Conservation (phyloP, 2,888 invertebrate genomes). For the Phymatocera aterrima region DNA sequence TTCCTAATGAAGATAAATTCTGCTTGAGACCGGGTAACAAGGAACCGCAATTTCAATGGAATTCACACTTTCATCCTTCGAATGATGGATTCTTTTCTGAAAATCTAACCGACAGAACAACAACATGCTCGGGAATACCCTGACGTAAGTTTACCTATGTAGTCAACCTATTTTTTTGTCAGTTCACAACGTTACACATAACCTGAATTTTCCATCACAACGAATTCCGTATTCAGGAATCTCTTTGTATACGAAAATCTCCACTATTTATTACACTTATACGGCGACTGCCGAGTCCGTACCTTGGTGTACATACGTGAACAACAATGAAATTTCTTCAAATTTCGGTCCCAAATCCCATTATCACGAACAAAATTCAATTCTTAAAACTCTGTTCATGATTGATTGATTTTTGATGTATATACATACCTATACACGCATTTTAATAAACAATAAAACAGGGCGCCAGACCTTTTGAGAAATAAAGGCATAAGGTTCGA, state of each 20-base stretch:
- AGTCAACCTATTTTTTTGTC: neutral
- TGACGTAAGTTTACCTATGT: neutral
- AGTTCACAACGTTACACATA: neutral
- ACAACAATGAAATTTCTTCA: no score
- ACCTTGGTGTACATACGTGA: no score
- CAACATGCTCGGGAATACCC: neutral
- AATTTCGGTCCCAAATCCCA: no score
- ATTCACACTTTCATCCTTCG: neutral
- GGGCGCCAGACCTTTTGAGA: constrained; percentile 65
- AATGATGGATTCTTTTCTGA: neutral
- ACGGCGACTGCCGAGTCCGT: no score
- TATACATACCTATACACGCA: no score
- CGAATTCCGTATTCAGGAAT: no score
- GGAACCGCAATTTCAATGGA: neutral
- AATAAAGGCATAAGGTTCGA: constrained; percentile 65
- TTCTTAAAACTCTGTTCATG: no score
- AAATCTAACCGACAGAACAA: neutral
- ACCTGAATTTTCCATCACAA: neutral
- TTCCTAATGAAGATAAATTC: neutral
- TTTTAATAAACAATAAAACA: no score
- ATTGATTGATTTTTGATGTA: no score
- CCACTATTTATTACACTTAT: no score
- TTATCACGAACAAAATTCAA: no score
- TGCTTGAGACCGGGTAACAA: neutral
- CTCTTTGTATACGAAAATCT: no score